phyloP scores from a whole-genome alignment of 2,797 vertebrate species.

The Synanceia verrucosa region DNA sequence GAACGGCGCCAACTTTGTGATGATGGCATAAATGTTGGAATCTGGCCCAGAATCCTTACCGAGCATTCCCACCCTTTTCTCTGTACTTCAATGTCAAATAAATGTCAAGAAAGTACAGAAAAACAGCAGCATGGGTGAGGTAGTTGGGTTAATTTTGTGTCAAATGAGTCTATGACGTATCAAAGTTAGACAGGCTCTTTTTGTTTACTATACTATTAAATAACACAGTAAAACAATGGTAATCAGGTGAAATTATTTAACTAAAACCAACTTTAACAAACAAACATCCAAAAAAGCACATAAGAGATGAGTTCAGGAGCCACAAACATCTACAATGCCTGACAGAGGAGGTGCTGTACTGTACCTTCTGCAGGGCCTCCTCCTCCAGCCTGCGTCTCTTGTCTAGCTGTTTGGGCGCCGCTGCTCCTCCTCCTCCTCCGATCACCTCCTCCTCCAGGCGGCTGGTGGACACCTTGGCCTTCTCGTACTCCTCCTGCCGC shows the following conservation, averaged over 20 bases:
- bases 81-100: background rate
- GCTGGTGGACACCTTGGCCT: slow-evolving; percentile 89
- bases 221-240: background rate
- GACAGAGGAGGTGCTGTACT: slow-evolving; percentile 52
- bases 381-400: slow-evolving; percentile 93
- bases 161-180: background rate
- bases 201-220: background rate
- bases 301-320: background rate
- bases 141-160: background rate
- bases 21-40: background rate
- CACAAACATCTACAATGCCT: background rate
- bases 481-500: slow-evolving; percentile 95
- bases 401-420: slow-evolving; percentile 89
- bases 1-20: background rate
- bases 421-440: slow-evolving; percentile 75
- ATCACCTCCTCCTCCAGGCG: slow-evolving; percentile 92
- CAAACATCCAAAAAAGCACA: background rate
- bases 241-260: background rate
- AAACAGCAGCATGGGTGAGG: background rate
- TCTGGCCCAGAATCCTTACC: background rate
- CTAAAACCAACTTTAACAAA: background rate
- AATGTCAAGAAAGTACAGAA: background rate
- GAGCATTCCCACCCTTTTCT: background rate
- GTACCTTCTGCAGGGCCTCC: slow-evolving; percentile 94
- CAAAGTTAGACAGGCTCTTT: background rate